Evolutionary conservation across 2,797 vertebrate species (phyloP).

Genomic region (Sphaeramia orbicularis): DNA sequence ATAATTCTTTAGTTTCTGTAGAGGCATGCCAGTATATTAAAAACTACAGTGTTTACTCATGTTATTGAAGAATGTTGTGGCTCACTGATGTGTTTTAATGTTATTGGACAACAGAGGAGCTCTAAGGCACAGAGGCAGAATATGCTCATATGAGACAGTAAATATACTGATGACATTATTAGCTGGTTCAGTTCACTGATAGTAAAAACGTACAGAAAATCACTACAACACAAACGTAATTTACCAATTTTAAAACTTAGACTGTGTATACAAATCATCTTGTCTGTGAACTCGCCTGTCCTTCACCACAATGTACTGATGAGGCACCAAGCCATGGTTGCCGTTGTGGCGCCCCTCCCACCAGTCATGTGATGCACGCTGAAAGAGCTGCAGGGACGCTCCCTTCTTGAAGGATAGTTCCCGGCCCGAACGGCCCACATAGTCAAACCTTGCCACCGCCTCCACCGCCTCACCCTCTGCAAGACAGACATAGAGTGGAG

Average conservation of each 20-base stretch:
- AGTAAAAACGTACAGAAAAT: not conserved
- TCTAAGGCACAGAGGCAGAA: too few species aligned
- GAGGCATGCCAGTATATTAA: too few species aligned
- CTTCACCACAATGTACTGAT: slow-evolving; percentile 97
- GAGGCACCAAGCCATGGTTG: slow-evolving; percentile 94
- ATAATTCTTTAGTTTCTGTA: too few species aligned
- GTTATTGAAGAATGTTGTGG: too few species aligned
- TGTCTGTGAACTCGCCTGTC: slow-evolving; percentile 90
- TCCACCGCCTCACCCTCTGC: slow-evolving; percentile 95
- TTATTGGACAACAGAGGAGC: too few species aligned
- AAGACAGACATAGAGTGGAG: not conserved
- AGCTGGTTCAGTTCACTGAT: too few species aligned
- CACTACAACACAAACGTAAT: too few species aligned
- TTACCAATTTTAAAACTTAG: not conserved
- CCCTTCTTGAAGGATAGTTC: slow-evolving; percentile 99
- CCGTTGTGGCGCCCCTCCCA: slow-evolving; percentile 98
- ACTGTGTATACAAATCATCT: slow-evolving; percentile 21
- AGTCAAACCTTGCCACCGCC: slow-evolving; percentile 98
- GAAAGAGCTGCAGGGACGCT: slow-evolving; percentile 93
- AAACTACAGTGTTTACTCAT: too few species aligned
- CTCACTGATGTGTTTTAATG: too few species aligned
- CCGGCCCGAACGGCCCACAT: slow-evolving; percentile 93
- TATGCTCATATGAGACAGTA: too few species aligned
- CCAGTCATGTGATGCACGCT: slow-evolving; percentile 98
- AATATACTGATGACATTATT: too few species aligned